These are phyloP conservation scores for Macropis europaea DNA, from an alignment of 2,888 invertebrate genomes.

Conservation along the genomic window DNA sequence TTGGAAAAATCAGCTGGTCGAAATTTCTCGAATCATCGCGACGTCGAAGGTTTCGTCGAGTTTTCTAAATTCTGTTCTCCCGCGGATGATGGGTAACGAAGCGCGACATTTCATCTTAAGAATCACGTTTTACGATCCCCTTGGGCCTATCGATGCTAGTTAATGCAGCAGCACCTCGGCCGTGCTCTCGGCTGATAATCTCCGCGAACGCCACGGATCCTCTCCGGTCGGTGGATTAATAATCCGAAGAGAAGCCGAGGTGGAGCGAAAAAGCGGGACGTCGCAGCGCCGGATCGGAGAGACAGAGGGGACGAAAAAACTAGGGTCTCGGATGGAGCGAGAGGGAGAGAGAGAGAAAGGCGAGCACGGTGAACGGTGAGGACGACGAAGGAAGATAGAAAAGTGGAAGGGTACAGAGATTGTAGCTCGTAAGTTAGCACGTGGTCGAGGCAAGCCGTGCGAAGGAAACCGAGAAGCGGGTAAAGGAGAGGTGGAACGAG, in stretches of 20 bases:
- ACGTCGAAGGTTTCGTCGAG: too few relatives aligned
- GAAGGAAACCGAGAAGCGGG: constrained; percentile 67
- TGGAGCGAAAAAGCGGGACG: constrained; percentile 56
- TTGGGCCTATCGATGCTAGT: constrained; percentile 54
- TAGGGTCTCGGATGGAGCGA: too few relatives aligned
- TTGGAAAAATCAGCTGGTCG: too few relatives aligned
- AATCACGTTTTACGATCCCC: constrained; percentile 42
- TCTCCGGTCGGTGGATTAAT: constrained; percentile 61
- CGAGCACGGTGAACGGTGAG: constrained; percentile 24
- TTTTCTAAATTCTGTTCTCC: neutral
- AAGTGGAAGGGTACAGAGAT: constrained; percentile 68
- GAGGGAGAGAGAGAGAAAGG: constrained; percentile 17
- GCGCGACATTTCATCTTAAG: constrained; percentile 42
- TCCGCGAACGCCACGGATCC: constrained; percentile 59
- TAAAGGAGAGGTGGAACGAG: constrained; percentile 64
- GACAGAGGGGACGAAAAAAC: constrained; percentile 51
- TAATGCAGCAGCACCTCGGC: constrained; percentile 63
- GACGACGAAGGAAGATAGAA: constrained; percentile 52
- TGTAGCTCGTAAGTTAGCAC: constrained; percentile 78
- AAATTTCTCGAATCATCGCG: too few relatives aligned
- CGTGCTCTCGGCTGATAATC: constrained; percentile 58
- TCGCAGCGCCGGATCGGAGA: constrained; percentile 30
- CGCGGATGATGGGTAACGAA: constrained; percentile 27
- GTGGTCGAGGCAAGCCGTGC: constrained; percentile 71
- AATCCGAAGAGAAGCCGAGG: constrained; percentile 54